Evolutionary conservation across 2,797 vertebrate genomes (phyloP).

Genomic region (Sebastes minor): DNA sequence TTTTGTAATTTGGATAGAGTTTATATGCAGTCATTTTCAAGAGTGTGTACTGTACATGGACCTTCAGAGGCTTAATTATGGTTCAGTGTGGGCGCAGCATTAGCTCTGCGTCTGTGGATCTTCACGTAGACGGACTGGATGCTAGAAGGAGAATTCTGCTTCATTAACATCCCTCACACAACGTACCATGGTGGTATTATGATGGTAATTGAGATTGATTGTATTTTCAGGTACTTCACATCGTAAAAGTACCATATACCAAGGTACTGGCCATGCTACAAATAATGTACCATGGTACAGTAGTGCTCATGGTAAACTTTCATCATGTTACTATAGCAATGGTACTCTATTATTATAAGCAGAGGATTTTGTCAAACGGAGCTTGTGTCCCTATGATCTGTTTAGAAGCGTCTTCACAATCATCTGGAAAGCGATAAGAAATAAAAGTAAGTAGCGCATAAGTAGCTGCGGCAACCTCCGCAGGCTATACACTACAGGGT

Average conservation of each 20-base stretch:
- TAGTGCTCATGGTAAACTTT: neutral
- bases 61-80: neutral
- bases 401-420: neutral
- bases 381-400: neutral
- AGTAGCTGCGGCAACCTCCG: neutral
- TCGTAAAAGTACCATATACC: neutral
- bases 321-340: neutral
- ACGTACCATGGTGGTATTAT: neutral
- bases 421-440: neutral
- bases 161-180: neutral
- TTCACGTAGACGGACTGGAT: neutral
- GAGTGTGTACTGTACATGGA: neutral
- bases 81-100: neutral
- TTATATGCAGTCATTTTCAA: neutral
- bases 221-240: neutral
- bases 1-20: neutral
- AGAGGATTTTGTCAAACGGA: too few relatives aligned
- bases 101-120: neutral
- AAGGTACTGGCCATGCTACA: neutral
- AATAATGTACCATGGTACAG: neutral
- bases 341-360: neutral
- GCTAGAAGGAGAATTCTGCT: neutral
- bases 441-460: neutral
- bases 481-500: neutral
- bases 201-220: neutral